phyloP scores from a whole-genome alignment of 2,113 vertebrate genomes.

The Pygoscelis adeliae region DNA sequence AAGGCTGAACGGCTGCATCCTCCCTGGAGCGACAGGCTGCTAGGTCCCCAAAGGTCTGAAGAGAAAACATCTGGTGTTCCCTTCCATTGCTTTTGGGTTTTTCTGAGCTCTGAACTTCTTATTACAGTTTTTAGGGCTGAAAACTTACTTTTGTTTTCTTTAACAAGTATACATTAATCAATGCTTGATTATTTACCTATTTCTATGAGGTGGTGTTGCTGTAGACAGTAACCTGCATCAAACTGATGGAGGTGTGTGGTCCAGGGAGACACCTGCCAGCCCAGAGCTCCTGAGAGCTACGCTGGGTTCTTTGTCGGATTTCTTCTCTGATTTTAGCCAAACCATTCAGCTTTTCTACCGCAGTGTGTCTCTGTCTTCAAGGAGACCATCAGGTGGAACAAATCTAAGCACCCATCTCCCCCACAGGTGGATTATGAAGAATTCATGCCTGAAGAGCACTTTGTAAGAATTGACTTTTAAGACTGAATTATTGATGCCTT shows the following conservation, averaged over 20 bases:
- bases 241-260: background rate
- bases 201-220: background rate
- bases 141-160: background rate
- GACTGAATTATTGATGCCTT: background rate
- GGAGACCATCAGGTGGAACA: background rate
- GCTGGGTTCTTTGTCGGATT: background rate
- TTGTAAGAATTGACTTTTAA: background rate
- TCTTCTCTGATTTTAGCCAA: background rate
- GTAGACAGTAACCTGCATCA: background rate
- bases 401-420: background rate
- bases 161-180: background rate
- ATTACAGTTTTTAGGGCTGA: background rate
- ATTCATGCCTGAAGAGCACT: background rate
- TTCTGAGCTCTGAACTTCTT: background rate
- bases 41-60: background rate
- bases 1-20: background rate
- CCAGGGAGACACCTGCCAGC: background rate
- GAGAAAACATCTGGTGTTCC: background rate
- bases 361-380: background rate
- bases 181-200: background rate
- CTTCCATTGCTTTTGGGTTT: background rate
- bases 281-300: background rate
- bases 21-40: fast-evolving
- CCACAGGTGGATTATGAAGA: background rate
- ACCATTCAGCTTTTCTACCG: background rate